Evolutionary conservation across 2,797 vertebrate genomes (phyloP).

Genomic region (Phoeniculus purpureus): DNA sequence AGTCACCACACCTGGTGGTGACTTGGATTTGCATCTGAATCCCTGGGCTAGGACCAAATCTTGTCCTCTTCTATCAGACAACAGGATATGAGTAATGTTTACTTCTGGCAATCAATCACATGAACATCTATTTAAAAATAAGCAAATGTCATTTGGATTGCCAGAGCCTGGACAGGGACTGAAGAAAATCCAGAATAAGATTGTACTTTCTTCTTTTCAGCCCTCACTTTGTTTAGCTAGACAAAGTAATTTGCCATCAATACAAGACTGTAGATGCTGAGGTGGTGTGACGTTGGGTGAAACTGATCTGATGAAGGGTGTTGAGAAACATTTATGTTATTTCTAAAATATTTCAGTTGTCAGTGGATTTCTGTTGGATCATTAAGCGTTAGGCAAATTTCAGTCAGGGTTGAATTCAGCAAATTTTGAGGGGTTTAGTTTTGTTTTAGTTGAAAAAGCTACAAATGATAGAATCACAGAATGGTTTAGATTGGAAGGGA

Average conservation of each 20-base stretch:
- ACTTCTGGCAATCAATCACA: background rate
- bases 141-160: background rate
- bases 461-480: background rate
- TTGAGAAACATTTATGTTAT: background rate
- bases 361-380: background rate
- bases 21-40: background rate
- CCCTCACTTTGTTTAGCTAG: background rate
- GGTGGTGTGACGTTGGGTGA: background rate
- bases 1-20: background rate
- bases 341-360: background rate
- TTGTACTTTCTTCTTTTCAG: background rate
- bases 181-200: background rate
- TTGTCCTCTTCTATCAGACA: background rate
- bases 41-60: background rate
- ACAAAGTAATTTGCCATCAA: background rate
- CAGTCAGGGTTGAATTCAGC: background rate
- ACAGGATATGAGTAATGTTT: background rate
- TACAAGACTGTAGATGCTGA: background rate
- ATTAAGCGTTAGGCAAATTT: background rate
- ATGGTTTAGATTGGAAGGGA: too few species aligned
- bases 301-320: background rate
- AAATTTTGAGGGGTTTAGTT: background rate
- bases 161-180: background rate
- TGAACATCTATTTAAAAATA: background rate
- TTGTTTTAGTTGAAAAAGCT: background rate